Evolutionary conservation across 64 coral and sea anemone species (phyloP).

Genomic region (Dendrophyllia cribrosa): DNA sequence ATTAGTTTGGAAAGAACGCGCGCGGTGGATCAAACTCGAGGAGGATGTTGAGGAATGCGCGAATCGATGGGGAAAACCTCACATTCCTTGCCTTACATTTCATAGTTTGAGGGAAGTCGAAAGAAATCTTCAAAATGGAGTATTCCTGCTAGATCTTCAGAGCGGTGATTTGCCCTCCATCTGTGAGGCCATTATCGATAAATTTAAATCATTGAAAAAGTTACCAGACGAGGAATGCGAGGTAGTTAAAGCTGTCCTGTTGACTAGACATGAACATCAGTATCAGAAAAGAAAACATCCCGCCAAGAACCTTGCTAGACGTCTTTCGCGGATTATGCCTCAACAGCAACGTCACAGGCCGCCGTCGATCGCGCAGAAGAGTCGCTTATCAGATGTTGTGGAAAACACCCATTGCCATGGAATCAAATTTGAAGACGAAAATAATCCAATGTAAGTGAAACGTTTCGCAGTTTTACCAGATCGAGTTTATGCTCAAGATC

Average conservation of each 20-base stretch:
- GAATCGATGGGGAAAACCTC: constrained; percentile 98
- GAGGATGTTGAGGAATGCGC: constrained; percentile 94
- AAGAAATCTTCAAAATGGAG: constrained; percentile 74
- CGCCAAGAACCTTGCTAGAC: neutral
- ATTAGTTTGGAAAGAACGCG: constrained; percentile 96
- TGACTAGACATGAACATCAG: constrained; percentile 88
- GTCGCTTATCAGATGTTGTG: neutral
- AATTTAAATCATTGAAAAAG: constrained; percentile 61
- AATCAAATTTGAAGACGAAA: neutral
- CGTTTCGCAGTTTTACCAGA: neutral
- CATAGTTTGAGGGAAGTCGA: constrained; percentile 76
- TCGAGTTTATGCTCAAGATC: neutral
- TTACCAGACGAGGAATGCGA: constrained; percentile 63
- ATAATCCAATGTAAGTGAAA: neutral
- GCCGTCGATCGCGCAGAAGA: neutral
- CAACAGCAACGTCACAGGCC: neutral
- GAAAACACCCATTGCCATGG: neutral
- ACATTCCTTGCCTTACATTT: constrained; percentile 89
- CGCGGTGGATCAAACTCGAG: constrained; percentile 96
- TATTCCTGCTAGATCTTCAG: constrained; percentile 76
- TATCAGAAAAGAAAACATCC: constrained; percentile 68
- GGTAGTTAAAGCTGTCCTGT: constrained; percentile 67
- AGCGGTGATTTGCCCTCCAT: constrained; percentile 68
- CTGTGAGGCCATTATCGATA: constrained; percentile 67
- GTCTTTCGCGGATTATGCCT: constrained; percentile 24